phyloP scores from a whole-genome alignment of 2,113 vertebrate species.

The Epinephelus cyanopodus region DNA sequence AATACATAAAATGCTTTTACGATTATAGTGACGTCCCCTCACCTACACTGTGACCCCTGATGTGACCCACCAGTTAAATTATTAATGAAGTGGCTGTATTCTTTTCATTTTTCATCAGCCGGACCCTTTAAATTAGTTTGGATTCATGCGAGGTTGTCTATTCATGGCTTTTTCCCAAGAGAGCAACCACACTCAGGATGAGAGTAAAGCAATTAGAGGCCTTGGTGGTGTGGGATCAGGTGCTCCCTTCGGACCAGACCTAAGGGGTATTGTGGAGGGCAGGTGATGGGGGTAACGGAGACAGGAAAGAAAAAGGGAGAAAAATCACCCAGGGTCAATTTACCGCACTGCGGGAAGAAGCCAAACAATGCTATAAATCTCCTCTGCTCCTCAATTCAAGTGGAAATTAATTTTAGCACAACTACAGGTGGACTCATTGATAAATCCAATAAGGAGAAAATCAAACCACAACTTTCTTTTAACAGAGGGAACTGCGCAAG shows the following conservation, averaged over 20 bases:
- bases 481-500: not conserved
- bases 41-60: constrained; percentile 5
- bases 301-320: constrained; percentile 63
- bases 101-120: constrained; percentile 27
- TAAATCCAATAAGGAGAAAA: constrained; percentile 26
- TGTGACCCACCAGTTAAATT: constrained; percentile 26
- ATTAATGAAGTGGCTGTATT: constrained; percentile 39
- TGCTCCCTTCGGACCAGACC: constrained; percentile 52
- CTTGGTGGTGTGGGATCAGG: constrained; percentile 60
- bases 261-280: constrained; percentile 55
- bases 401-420: constrained; percentile 74
- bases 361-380: constrained; percentile 74
- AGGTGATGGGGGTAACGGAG: constrained; percentile 65
- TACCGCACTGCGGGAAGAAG: constrained; percentile 83
- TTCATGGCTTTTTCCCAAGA: constrained; percentile 40
- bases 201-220: constrained; percentile 70
- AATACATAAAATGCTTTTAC: constrained; percentile 1
- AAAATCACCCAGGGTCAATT: constrained; percentile 79
- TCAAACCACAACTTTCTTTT: not conserved
- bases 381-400: constrained; percentile 64
- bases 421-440: constrained; percentile 51
- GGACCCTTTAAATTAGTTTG: constrained; percentile 52
- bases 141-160: constrained; percentile 45
- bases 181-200: constrained; percentile 48
- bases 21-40: constrained; percentile 7